A percentile compares a stretch with the other conserved stretches of the same genome.
Conservation (phyloP, 2,113 vertebrate species). For the Campylorhamphus procurvoides region DNA sequence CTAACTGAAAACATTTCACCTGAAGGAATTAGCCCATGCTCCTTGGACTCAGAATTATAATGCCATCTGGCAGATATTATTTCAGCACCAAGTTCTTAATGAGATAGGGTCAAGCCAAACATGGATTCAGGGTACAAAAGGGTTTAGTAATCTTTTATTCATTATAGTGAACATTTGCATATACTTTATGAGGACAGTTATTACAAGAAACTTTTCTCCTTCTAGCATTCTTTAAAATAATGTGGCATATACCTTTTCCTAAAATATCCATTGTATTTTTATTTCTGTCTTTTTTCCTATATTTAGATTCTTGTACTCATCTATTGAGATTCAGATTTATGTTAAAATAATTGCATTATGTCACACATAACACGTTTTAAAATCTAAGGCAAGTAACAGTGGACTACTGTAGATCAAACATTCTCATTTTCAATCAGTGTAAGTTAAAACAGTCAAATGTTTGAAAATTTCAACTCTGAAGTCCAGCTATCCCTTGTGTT, state of each 20-base stretch:
- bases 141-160: conserved; percentile 34
- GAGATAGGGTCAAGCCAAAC: conserved; percentile 4
- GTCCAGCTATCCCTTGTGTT: not conserved
- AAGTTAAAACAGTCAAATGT: not conserved
- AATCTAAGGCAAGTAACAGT: not conserved
- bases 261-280: not conserved
- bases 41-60: conserved; percentile 4
- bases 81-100: conserved; percentile 39
- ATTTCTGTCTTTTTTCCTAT: not conserved
- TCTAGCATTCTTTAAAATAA: not conserved
- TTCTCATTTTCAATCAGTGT: not conserved
- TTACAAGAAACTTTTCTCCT: not conserved
- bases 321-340: not conserved
- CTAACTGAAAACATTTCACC: conserved; percentile 31
- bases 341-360: not conserved
- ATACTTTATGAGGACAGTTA: not conserved
- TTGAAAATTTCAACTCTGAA: not conserved
- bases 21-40: conserved; percentile 19
- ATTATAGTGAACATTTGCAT: conserved; percentile 10
- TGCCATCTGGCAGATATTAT: conserved; percentile 44
- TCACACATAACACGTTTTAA: not conserved
- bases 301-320: not conserved
- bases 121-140: conserved; percentile 32
- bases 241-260: not conserved
- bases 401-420: not conserved